Conservation (phyloP, 1,140 invertebrate genomes). For the Dolichoris vasculosae region DNA sequence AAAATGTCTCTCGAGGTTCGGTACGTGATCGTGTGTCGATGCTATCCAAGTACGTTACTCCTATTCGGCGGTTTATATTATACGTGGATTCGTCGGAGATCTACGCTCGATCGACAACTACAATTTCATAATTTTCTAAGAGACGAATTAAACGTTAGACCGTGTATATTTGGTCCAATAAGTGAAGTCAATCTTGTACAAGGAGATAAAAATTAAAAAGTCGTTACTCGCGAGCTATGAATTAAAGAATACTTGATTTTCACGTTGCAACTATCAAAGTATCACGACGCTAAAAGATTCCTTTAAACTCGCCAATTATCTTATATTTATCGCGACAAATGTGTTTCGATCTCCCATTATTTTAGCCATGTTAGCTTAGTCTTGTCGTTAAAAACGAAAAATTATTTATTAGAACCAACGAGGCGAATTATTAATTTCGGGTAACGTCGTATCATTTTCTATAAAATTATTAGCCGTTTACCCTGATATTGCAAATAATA, state of each 20-base stretch:
- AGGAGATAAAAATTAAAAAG: neutral
- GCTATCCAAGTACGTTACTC: neutral
- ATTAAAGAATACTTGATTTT: neutral
- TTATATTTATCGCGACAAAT: neutral
- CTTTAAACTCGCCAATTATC: neutral
- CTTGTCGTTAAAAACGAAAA: neutral
- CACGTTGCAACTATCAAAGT: too few relatives aligned
- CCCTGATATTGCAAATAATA: too few relatives aligned
- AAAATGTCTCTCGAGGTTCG: neutral
- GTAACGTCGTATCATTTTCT: too few relatives aligned
- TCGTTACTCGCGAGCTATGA: neutral
- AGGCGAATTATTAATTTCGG: too few relatives aligned
- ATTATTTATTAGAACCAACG: too few relatives aligned
- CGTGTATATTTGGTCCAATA: neutral
- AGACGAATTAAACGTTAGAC: neutral
- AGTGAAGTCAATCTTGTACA: too few relatives aligned
- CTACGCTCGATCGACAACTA: neutral
- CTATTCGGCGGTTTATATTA: neutral
- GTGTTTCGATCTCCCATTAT: neutral
- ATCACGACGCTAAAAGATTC: neutral
- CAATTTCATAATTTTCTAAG: neutral
- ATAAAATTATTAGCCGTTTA: too few relatives aligned
- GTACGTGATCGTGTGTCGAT: neutral
- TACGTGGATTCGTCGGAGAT: neutral
- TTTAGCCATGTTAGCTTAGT: neutral